phyloP scores from a whole-genome alignment of 2,888 invertebrate genomes.

The Schizotus pectinicornis region DNA sequence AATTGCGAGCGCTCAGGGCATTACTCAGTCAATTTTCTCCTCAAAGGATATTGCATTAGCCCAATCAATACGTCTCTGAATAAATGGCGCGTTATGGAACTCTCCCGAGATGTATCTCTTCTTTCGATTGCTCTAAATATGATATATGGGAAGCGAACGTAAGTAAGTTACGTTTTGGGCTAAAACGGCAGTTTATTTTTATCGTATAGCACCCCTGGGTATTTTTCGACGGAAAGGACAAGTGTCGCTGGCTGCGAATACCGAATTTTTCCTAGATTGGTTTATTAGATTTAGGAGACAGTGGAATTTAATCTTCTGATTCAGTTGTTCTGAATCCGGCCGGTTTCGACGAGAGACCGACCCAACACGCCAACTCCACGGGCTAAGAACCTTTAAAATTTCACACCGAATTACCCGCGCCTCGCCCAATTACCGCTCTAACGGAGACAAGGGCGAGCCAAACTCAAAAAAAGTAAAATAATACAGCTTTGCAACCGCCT shows the following conservation, averaged over 20 bases:
- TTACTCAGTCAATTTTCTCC: conserved; percentile 19
- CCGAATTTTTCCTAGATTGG: conserved; percentile 32
- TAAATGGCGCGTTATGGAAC: conserved; percentile 22
- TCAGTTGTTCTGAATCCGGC: conserved; percentile 19
- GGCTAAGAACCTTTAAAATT: conserved; percentile 10
- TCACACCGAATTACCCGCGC: neutral
- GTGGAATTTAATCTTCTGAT: conserved; percentile 31
- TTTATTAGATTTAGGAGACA: conserved; percentile 32
- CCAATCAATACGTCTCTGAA: conserved; percentile 26
- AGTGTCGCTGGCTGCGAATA: conserved; percentile 29
- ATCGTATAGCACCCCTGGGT: conserved; percentile 33
- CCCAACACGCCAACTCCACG: conserved; percentile 13
- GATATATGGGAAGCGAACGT: conserved; percentile 29
- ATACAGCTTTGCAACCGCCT: no score
- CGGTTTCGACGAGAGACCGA: neutral
- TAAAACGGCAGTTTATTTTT: conserved; percentile 35
- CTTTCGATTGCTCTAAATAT: conserved; percentile 30
- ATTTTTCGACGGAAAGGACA: conserved; percentile 30
- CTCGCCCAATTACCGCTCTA: no score
- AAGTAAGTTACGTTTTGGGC: conserved; percentile 32
- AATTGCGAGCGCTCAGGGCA: conserved; percentile 22
- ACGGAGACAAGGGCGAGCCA: no score
- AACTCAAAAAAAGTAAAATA: no score
- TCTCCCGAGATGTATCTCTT: conserved; percentile 24
- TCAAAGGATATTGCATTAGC: conserved; percentile 25